Evolutionary conservation across 2,797 vertebrate species (phyloP).

Genomic region (Karalla daura): DNA sequence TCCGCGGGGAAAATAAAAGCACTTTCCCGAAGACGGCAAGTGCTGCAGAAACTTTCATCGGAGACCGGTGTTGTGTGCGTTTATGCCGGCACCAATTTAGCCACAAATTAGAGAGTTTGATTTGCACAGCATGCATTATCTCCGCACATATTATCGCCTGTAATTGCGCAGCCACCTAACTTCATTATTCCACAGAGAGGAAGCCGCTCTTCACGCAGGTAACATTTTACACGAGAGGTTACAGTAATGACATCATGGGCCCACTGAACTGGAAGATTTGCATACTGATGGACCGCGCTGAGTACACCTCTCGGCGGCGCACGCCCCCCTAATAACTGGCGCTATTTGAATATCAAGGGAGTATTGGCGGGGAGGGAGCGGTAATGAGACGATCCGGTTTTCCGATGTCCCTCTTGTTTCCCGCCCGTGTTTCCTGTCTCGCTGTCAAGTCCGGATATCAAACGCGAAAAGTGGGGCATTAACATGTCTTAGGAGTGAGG

Average conservation of each 20-base stretch:
- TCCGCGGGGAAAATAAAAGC: background rate
- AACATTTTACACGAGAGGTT: slow-evolving; percentile 63
- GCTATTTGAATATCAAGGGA: slow-evolving; percentile 77
- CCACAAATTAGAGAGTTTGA: slow-evolving; percentile 38
- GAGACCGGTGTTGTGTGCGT: background rate
- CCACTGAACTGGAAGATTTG: slow-evolving; percentile 70
- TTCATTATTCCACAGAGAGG: slow-evolving; percentile 53
- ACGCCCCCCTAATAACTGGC: slow-evolving; percentile 61
- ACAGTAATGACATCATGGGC: slow-evolving; percentile 59
- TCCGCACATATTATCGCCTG: slow-evolving; percentile 26
- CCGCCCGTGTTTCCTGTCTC: slow-evolving; percentile 10
- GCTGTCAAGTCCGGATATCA: slow-evolving; percentile 42
- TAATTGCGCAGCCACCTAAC: slow-evolving; percentile 46
- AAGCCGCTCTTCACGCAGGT: slow-evolving; percentile 48
- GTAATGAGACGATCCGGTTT: slow-evolving; percentile 51
- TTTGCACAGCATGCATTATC: slow-evolving; percentile 46
- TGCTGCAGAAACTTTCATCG: background rate
- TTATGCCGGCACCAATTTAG: slow-evolving; percentile 22
- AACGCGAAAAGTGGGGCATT: slow-evolving; percentile 29
- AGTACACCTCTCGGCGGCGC: slow-evolving; percentile 33
- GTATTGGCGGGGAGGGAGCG: slow-evolving; percentile 24
- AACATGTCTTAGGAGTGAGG: slow-evolving; percentile 6
- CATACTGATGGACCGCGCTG: slow-evolving; percentile 73
- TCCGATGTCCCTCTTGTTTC: slow-evolving; percentile 30
- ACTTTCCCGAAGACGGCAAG: slow-evolving; percentile 7